Evolutionary conservation across 2,113 vertebrate genomes (phyloP).

Genomic region (Gambusia holbrooki): DNA sequence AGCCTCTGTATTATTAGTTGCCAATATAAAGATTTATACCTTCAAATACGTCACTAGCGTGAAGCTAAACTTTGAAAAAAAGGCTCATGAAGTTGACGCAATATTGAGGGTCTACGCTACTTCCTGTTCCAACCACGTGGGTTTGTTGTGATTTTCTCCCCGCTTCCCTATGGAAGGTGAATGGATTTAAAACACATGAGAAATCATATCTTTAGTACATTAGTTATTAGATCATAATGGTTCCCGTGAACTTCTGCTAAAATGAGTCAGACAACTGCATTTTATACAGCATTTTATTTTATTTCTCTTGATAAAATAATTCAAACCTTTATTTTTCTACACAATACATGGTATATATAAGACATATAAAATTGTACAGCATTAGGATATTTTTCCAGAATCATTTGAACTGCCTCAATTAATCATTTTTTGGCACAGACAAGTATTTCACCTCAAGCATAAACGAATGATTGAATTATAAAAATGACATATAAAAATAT

Average conservation of each 20-base stretch:
- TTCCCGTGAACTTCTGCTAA: neutral
- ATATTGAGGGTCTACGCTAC: slow-evolving; percentile 35
- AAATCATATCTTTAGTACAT: neutral
- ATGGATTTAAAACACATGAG: neutral
- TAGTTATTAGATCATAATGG: neutral
- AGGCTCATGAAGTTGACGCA: slow-evolving; percentile 11
- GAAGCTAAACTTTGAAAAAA: neutral
- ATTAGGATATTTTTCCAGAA: slow-evolving; percentile 31
- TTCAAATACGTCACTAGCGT: neutral
- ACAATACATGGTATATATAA: slow-evolving; percentile 31
- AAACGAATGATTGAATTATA: slow-evolving; percentile 45
- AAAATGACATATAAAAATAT: slow-evolving; percentile 33
- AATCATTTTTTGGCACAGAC: slow-evolving; percentile 32
- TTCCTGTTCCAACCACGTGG: slow-evolving; percentile 53
- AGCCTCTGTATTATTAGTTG: neutral
- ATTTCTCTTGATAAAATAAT: slow-evolving; percentile 39
- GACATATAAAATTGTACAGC: slow-evolving; percentile 34
- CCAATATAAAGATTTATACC: neutral
- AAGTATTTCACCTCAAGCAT: slow-evolving; percentile 49
- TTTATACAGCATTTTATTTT: slow-evolving; percentile 27
- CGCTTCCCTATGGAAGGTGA: neutral
- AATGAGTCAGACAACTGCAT: neutral
- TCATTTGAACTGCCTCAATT: slow-evolving; percentile 27
- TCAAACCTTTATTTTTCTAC: slow-evolving; percentile 24
- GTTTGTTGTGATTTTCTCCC: slow-evolving; percentile 54